Percentiles rank a stretch among this genome's conserved stretches.
phyloP scores from a whole-genome alignment of 2,797 vertebrate species.

The Notolepis coatsorum region DNA sequence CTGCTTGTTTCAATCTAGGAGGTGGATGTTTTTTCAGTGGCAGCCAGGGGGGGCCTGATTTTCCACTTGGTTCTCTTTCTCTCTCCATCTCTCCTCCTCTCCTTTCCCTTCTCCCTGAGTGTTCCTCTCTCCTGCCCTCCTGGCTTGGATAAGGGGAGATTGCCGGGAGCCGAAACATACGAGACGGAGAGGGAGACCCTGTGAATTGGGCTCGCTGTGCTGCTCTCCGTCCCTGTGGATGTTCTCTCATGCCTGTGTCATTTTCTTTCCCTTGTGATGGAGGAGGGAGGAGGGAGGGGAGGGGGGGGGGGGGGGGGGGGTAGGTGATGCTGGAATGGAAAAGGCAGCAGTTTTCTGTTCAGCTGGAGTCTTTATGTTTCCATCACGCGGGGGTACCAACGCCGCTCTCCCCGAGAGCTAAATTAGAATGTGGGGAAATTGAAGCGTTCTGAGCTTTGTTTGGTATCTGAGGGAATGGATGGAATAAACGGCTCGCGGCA shows the following conservation, averaged over 20 bases:
- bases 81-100: conserved; percentile 43
- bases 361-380: conserved; percentile 30
- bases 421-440: conserved; percentile 17
- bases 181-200: conserved; percentile 70
- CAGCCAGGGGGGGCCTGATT: conserved; percentile 56
- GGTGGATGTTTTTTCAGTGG: conserved; percentile 69
- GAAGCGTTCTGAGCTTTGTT: conserved; percentile 33
- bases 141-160: conserved; percentile 48
- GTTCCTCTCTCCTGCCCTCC: conserved; percentile 54
- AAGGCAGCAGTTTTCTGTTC: conserved; percentile 36
- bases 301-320: conserved; percentile 10
- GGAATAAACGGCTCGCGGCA: conserved; percentile 39
- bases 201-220: conserved; percentile 63
- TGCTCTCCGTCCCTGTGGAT: conserved; percentile 59
- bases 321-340: conserved; percentile 31
- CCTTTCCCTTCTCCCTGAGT: too few relatives aligned
- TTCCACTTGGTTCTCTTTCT: conserved; percentile 23
- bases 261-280: conserved; percentile 52
- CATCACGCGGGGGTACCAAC: conserved; percentile 8
- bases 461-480: conserved; percentile 50
- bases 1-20: conserved; percentile 38
- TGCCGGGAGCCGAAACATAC: conserved; percentile 63
- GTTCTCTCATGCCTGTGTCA: conserved; percentile 52
- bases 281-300: conserved; percentile 25
- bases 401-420: conserved; percentile 22